Conservation (phyloP, 2,113 vertebrate genomes). For the Perca schrenkii region DNA sequence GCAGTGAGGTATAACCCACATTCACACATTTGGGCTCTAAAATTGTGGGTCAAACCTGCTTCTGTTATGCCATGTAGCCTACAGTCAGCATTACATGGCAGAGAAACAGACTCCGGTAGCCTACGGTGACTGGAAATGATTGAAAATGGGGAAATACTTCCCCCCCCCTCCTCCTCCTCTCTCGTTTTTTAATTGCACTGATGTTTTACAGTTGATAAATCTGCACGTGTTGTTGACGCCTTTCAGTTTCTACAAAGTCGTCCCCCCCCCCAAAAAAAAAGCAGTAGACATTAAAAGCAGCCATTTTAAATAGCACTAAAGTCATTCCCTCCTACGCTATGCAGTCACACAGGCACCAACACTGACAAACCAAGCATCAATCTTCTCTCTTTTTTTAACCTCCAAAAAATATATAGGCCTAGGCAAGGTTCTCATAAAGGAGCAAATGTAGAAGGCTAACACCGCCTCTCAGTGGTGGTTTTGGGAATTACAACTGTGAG, state of each 20-base stretch:
- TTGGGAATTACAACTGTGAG: conserved; percentile 9
- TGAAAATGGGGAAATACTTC: conserved; percentile 11
- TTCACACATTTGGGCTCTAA: conserved; percentile 65
- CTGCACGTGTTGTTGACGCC: conserved; percentile 69
- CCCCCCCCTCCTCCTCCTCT: conserved; percentile 7
- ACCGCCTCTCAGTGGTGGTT: conserved; percentile 77
- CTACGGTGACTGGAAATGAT: conserved; percentile 23
- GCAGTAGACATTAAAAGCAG: conserved; percentile 78
- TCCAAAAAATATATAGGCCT: conserved; percentile 69
- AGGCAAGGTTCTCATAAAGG: conserved; percentile 35
- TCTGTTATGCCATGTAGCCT: conserved; percentile 30
- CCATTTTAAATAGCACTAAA: conserved; percentile 85
- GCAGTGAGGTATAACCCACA: conserved; percentile 75
- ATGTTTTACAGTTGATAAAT: conserved; percentile 73
- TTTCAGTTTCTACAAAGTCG: conserved; percentile 64
- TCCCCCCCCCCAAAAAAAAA: conserved; percentile 26
- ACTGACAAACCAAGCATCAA: conserved; percentile 83
- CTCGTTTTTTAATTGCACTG: conserved; percentile 68
- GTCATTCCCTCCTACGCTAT: conserved; percentile 79
- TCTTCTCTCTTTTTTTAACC: conserved; percentile 74
- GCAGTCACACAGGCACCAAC: conserved; percentile 85
- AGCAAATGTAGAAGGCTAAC: conserved; percentile 60
- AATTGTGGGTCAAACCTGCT: conserved; percentile 46
- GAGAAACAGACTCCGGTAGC: neutral
- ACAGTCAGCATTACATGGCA: conserved; percentile 8